Evolutionary conservation across 2,888 invertebrate species (phyloP), one percentile per base, ranked within the genome.

Genomic region (Clanis bilineata): DNA sequence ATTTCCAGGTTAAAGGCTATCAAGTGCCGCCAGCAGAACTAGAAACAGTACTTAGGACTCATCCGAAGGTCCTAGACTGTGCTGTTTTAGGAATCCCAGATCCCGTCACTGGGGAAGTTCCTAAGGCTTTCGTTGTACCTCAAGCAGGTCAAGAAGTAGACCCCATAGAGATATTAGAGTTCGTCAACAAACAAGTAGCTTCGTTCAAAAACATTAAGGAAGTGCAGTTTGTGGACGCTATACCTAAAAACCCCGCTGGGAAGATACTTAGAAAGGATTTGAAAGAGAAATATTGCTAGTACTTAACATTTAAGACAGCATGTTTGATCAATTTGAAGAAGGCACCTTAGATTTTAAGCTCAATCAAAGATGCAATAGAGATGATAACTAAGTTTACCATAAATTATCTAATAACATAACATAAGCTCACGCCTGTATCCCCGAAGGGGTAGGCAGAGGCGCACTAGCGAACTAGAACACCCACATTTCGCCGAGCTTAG

Each of bases 1-100:
- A 10, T 45, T 54, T 15, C 15, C 77, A 91, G 91, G 96, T 96
- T 0, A 95, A 94, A 88, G 95, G 93, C 0, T 94, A 93, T 83
- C 94, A 97, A 94, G 97, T 98, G 18, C 94, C 98, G 0, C 98
- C 98, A 6, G 97, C 98, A 0, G 98, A 98, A 82, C 80, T 98
- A 36, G 98, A 98, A 85, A 95, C 93, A 54, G 73, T 96, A 0
- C 81, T 97, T 5, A 89, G 96, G 58, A 92, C 93, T 1, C 96
- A 97, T 83, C 96, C 96, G 0, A 94, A 94, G 54, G 93, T 98
- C 0, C 79, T 92, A 2, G 98, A 98, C 76, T 97, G 96, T 0
- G 98, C 96, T 0, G 98, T 98, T 0, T 85, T 98, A 64, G 98
- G 97, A 0, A 86, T 96, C n/a, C 94, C 95, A 0, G 94, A 97